Evolutionary conservation across 2,888 invertebrate species (phyloP).

Genomic region (Drosophila macrospina): DNA sequence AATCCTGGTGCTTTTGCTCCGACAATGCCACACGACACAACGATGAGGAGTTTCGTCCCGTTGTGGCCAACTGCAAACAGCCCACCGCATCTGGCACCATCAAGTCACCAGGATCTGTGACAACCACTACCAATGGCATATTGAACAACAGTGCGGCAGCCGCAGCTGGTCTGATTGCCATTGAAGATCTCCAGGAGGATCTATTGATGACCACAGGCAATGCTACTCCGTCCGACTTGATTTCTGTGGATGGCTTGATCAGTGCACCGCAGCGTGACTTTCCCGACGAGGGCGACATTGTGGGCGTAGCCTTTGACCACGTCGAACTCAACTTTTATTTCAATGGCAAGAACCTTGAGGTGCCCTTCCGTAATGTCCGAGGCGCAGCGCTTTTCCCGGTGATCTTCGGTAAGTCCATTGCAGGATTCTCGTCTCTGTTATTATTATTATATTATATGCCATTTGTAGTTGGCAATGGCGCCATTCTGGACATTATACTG

Average conservation of each 20-base stretch:
- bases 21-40: conserved; percentile 95
- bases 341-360: conserved; percentile 95
- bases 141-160: conserved; percentile 71
- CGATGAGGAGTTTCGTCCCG: conserved; percentile 89
- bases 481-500: conserved; percentile 97
- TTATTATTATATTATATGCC: conserved; percentile 41
- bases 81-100: conserved; percentile 23
- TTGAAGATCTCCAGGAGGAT: conserved; percentile 85
- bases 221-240: conserved; percentile 28
- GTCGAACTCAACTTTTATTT: conserved; percentile 97
- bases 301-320: conserved; percentile 97
- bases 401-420: conserved; percentile 91
- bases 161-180: conserved; percentile 79
- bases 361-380: conserved; percentile 94
- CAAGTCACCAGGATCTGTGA: conserved; percentile 41
- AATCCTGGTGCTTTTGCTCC: conserved; percentile 97
- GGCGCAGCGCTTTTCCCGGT: conserved; percentile 95
- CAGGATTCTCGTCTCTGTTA: not conserved
- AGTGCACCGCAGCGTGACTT: conserved; percentile 82
- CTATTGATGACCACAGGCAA: conserved; percentile 74
- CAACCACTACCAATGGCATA: conserved; percentile 61
- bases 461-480: conserved; percentile 97
- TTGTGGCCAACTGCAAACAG: conserved; percentile 66
- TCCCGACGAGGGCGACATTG: conserved; percentile 94
- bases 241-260: conserved; percentile 35